These are phyloP conservation scores for Zeugodacus cucurbitae DNA, from an alignment of 1,140 invertebrate genomes.

Conservation along the genomic window DNA sequence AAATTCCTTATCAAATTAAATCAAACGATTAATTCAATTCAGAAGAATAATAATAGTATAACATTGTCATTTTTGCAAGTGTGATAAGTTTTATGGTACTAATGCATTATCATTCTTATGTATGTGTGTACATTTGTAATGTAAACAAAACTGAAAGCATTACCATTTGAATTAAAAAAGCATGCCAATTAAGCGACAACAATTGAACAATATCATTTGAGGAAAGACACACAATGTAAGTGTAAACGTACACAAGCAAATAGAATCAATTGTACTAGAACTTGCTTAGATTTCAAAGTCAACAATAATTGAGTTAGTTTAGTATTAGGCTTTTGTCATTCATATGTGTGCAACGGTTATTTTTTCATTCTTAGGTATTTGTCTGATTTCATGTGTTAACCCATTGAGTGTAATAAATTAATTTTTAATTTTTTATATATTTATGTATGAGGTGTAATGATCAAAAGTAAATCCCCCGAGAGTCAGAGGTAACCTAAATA, in stretches of 20 bases:
- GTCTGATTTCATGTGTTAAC: background rate
- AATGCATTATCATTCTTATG: no score
- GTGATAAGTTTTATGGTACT: no score
- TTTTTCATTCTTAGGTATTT: background rate
- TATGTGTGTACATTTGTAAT: no score
- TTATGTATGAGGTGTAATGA: no score
- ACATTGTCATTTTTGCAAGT: no score
- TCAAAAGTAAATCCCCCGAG: no score
- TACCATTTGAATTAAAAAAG: background rate
- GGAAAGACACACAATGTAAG: no score
- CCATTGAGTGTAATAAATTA: background rate
- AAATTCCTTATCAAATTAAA: no score
- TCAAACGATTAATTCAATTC: no score
- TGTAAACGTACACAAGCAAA: background rate
- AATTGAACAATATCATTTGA: slow-evolving; percentile 8
- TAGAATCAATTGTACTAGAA: background rate
- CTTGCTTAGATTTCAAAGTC: background rate
- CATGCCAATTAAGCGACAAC: background rate
- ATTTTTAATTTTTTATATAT: no score
- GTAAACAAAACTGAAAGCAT: background rate
- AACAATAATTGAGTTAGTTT: slow-evolving; percentile 20
- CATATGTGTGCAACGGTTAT: background rate
- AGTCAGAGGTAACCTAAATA: no score
- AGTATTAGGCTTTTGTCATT: background rate
- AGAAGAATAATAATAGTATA: no score